These are phyloP conservation scores for Ephestia elutella DNA, from an alignment of 1,140 invertebrate genomes.

Conservation along the genomic window DNA sequence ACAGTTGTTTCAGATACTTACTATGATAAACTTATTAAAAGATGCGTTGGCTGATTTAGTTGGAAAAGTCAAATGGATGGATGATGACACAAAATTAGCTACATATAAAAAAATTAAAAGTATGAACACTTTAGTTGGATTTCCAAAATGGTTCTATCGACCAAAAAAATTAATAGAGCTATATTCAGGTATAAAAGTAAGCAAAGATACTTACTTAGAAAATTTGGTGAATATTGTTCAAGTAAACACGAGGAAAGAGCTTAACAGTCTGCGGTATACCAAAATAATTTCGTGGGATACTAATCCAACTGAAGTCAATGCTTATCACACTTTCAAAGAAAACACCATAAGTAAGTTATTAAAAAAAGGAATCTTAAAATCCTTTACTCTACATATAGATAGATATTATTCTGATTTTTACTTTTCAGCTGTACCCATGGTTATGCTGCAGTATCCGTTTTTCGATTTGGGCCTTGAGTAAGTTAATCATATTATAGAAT, in stretches of 20 bases:
- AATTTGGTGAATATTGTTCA: conserved; percentile 76
- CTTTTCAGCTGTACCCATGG: conserved; percentile 80
- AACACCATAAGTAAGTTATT: conserved; percentile 87
- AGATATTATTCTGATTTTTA: background rate
- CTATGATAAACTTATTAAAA: conserved; percentile 87
- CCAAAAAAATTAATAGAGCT: conserved; percentile 77
- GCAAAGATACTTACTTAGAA: conserved; percentile 75
- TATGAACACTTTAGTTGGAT: conserved; percentile 85
- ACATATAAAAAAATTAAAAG: conserved; percentile 83
- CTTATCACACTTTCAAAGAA: conserved; percentile 81
- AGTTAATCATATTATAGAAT: conserved; percentile 56
- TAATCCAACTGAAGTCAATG: conserved; percentile 83
- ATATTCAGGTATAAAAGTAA: conserved; percentile 78
- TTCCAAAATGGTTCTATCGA: conserved; percentile 86
- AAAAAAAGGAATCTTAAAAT: background rate
- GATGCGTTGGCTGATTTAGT: conserved; percentile 84
- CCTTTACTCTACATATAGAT: too few relatives aligned
- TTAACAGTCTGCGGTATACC: conserved; percentile 51
- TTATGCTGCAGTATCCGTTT: conserved; percentile 84
- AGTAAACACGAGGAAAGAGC: conserved; percentile 50
- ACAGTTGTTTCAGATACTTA: conserved; percentile 75
- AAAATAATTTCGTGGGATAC: conserved; percentile 78
- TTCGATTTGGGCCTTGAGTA: conserved; percentile 80
- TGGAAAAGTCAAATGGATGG: conserved; percentile 87
- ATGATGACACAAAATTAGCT: conserved; percentile 82